A percentile compares a stretch with the other conserved stretches of the same genome.
These are phyloP conservation scores for Cotesia chilonis DNA, from an alignment of 1,140 invertebrate genomes.

Conservation along the genomic window DNA sequence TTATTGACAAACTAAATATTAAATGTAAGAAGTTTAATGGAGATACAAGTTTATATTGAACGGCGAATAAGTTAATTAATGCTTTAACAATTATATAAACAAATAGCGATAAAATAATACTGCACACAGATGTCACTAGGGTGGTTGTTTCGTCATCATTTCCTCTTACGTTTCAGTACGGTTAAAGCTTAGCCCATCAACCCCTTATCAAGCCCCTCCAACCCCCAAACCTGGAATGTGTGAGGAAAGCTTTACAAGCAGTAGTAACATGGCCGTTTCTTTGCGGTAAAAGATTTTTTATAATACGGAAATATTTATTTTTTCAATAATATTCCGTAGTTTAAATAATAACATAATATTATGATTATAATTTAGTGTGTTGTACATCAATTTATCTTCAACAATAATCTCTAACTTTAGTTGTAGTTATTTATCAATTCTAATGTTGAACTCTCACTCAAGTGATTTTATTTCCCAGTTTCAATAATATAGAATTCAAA, in stretches of 20 bases:
- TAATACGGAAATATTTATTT: background rate
- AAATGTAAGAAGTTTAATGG: too few species aligned
- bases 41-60: too few species aligned
- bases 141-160: too few species aligned
- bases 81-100: too few species aligned
- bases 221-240: background rate
- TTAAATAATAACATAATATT: background rate
- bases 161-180: too few species aligned
- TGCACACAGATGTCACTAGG: too few species aligned
- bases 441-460: background rate
- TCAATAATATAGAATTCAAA: background rate
- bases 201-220: background rate
- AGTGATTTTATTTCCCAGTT: background rate
- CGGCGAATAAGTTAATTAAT: too few species aligned
- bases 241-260: constrained; percentile 6
- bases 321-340: background rate
- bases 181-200: background rate
- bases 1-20: too few species aligned
- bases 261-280: constrained; percentile 10
- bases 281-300: background rate
- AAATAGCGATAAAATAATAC: too few species aligned
- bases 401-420: too few species aligned
- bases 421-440: background rate
- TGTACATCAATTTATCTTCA: too few species aligned
- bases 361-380: constrained; percentile 5